Evolutionary conservation across 2,888 invertebrate species (phyloP).

Genomic region (Drosophila siamana): DNA sequence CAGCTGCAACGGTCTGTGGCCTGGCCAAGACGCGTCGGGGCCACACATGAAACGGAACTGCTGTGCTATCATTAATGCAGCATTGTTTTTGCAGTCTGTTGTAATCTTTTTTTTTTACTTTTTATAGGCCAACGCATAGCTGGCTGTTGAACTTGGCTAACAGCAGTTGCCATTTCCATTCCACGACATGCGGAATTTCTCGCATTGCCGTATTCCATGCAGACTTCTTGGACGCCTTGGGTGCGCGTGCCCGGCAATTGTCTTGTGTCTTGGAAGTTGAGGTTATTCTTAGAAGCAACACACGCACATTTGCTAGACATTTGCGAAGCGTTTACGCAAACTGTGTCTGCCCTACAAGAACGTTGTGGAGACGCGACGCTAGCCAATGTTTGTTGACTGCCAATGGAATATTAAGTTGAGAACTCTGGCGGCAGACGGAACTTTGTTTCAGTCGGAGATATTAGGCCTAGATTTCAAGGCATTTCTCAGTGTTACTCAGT

Average conservation of each 20-base stretch:
- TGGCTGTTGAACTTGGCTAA: slow-evolving; percentile 52
- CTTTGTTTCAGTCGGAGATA: neutral
- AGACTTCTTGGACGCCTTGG: slow-evolving; percentile 29
- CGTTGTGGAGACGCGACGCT: slow-evolving; percentile 24
- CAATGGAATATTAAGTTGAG: slow-evolving; percentile 28
- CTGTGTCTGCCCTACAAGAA: slow-evolving; percentile 27
- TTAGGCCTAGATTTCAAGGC: neutral
- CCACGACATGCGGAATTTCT: slow-evolving; percentile 65
- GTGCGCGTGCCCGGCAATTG: slow-evolving; percentile 59
- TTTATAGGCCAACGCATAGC: slow-evolving; percentile 59
- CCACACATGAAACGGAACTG: slow-evolving; percentile 74
- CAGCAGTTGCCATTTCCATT: slow-evolving; percentile 25
- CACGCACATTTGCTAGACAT: slow-evolving; percentile 24
- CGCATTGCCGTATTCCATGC: slow-evolving; percentile 54
- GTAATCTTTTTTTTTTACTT: slow-evolving; percentile 35
- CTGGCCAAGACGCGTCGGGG: slow-evolving; percentile 28
- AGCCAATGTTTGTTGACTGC: slow-evolving; percentile 43
- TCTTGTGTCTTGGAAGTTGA: slow-evolving; percentile 18
- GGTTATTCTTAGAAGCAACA: slow-evolving; percentile 65
- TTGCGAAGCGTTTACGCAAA: slow-evolving; percentile 28
- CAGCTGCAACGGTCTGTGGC: slow-evolving; percentile 33
- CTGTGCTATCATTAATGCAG: slow-evolving; percentile 61
- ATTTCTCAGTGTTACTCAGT: neutral
- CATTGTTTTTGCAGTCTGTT: slow-evolving; percentile 47
- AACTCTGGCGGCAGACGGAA: neutral